Base-by-base conservation (phyloP, 1,140 invertebrate species). In the Lepidostoma basale region DNA sequence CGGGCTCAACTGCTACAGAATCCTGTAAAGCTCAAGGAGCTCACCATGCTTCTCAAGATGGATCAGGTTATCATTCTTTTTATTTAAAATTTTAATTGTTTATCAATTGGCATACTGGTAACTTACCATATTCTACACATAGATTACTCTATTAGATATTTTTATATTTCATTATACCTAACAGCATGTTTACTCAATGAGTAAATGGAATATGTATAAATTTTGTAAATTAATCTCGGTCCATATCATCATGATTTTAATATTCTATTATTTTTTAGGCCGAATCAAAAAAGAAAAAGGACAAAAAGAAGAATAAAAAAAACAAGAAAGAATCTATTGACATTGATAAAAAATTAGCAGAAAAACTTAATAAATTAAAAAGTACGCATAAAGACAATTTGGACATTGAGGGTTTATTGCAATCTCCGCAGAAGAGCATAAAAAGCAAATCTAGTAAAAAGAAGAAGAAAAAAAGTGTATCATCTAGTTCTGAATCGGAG, bases 21-120 rank as follows among this genome's bases (percentile, higher is more conserved):
- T 87, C 94, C 95, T n/a, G 86, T 96, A 0, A 94, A 93, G 79
- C 81, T 96, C 69, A 93, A 94, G 74, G 89, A 92, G 79, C 77
- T 96, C 1, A 87, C 93, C 76, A 86, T 92, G 75, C 81, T 94
- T 74, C 86, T 96, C 73, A 82, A 87, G 76, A 81, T 80, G 60
- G 85, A 88, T 74, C 79, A 87, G 74, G 81, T 85, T 70, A 74
- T 39, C n/a, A 54, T 28, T 67, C 54, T 26, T 62, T 47, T 56
- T 9, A 33, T 62, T 45, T 20, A 36, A 60, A 70, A 62, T 67
- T 60, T 67, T 49, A 20, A 68, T 64, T n/a, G n/a, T n/a, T n/a
- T n/a, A n/a, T n/a, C n/a, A n/a, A n/a, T n/a, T n/a, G n/a, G 69
- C 66, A 28, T 70, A 65, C 56, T n/a, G n/a, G n/a, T n/a, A n/a